Base-by-base conservation (phyloP, 2,113 vertebrate genomes). In the Nothocercus julius region DNA sequence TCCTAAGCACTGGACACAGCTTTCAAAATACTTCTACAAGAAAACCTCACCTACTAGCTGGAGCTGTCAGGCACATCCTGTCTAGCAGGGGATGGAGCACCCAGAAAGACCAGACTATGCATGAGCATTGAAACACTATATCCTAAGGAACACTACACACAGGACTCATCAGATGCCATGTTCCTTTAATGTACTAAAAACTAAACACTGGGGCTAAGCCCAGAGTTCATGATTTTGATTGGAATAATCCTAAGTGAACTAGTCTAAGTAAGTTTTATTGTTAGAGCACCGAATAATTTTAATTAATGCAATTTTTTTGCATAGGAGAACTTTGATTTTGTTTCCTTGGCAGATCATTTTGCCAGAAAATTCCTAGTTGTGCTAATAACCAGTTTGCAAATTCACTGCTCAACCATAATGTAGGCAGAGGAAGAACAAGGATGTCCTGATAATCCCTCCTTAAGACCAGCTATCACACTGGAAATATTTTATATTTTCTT, bases 371-470 rank as follows among this genome's bases (percentile, higher is more conserved):
- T 84, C 25, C 62, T 15, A 1, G 0, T 28, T 79, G n/a, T 7
- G 53, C 24, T 91, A 18, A 13, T 32, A 63, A 30, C 27, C 22
- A 75, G 21, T 58, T 82, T 83, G 9, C 24, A 47, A 58, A 58
- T 53, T 89, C 24, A 59, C 8, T 54, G 8, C 40, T 90, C 49
- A 81, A 56, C 3, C 9, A 5, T 21, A 62, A 80, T 8, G 19
- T 20, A 67, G 30, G 25, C 45, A 51, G 32, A 70, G 34, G 9
- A 70, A 70, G 45, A 36, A 36, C 45, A n/a, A 91, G 69, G 69
- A 96, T 40, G 76, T 92, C 84, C 77, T 92, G 77, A 73, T 94
- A 81, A 92, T 70, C 68, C 68, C 18, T 51, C 45, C 22, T 32
- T 68, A 87, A 44, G 47, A 82, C 47, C 17, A 84, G 19, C 47